Conservation (phyloP, 53 echinoderm and acorn worm species). For the Luidia sarsii region DNA sequence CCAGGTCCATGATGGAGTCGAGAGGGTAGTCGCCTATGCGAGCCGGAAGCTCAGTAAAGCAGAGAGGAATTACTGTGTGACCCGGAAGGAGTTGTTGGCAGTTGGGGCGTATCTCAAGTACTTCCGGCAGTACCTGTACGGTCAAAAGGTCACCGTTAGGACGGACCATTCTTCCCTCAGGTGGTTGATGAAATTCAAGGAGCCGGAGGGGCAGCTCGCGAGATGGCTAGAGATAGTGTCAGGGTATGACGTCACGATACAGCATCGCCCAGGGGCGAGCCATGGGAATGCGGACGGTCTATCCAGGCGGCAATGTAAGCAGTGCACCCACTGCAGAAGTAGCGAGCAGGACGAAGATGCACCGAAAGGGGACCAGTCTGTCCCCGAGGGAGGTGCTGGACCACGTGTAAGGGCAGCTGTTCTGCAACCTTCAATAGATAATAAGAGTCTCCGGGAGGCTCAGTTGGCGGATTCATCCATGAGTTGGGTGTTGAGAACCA, state of each 20-base stretch:
- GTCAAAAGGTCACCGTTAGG: background rate
- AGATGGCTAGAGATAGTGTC: background rate
- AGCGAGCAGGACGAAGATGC: background rate
- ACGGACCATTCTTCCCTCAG: background rate
- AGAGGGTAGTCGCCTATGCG: constrained; percentile 33
- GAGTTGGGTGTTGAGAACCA: too few species aligned
- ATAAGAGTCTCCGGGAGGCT: too few species aligned
- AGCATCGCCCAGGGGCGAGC: too few species aligned
- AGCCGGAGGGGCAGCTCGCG: too few species aligned
- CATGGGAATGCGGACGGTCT: background rate
- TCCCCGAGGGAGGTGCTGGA: too few species aligned
- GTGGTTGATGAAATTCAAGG: too few species aligned
- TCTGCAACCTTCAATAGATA: too few species aligned
- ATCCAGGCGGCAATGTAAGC: background rate
- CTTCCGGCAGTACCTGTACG: constrained; percentile 3
- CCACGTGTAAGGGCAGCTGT: too few species aligned
- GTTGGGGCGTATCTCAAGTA: background rate
- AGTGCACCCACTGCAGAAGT: background rate
- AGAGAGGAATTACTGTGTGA: constrained; percentile 26
- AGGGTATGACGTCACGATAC: background rate
- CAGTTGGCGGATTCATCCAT: too few species aligned
- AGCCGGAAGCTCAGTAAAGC: constrained; percentile 8
- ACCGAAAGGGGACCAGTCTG: background rate
- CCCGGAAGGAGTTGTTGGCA: background rate
- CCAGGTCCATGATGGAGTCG: too few species aligned